Evolutionary conservation across 2,888 invertebrate genomes (phyloP), one percentile per base, ranked within the genome.

Genomic region (Leptopilina syphax): DNA sequence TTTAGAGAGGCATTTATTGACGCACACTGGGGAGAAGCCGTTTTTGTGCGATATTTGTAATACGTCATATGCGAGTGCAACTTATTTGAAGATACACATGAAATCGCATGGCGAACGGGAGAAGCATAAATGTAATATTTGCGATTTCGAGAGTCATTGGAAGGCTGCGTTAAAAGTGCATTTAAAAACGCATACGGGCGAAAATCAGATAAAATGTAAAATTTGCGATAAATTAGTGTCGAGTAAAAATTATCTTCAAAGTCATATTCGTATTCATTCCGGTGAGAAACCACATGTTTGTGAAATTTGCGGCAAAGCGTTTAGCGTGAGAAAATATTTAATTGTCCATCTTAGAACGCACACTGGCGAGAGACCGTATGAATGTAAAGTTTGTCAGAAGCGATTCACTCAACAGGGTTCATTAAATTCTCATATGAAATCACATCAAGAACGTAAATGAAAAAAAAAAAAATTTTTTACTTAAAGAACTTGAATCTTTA

Each of bases 21-120:
- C 92, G 8, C 92, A 92, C 70, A 91, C 91, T 0, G 92, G 92
- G 0, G 92, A 93, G 57, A 92, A 90, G 78, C 90, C 93, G 5
- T 93, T 90, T 65, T 87, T 91, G 0, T 94, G 94, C 83, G 88
- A 90, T 8, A 88, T 92, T 0, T 94, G 94, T 77, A 92, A 93
- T 0, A 91, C 92, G 6, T 88, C 92, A 0, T 94, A 94, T 78
- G 92, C 93, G 0, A 94, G 93, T 0, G 93, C 94, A 12, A 93
- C 93, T 50, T 90, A 93, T 13, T 88, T 94, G 0, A 93, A 93
- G 70, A 93, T 93, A 81, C 94, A 94, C 86, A 87, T 93, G 84
- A 94, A 93, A 7, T 93, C 93, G 1, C 94, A 92, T 73, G 89
- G 89, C 0, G 83, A 89, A 18, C 83, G 88, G 0, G 89, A 90